Evolutionary conservation across 2,113 vertebrate genomes (phyloP), one percentile per base, ranked within the genome.

Genomic region (Etheostoma spectabile): DNA sequence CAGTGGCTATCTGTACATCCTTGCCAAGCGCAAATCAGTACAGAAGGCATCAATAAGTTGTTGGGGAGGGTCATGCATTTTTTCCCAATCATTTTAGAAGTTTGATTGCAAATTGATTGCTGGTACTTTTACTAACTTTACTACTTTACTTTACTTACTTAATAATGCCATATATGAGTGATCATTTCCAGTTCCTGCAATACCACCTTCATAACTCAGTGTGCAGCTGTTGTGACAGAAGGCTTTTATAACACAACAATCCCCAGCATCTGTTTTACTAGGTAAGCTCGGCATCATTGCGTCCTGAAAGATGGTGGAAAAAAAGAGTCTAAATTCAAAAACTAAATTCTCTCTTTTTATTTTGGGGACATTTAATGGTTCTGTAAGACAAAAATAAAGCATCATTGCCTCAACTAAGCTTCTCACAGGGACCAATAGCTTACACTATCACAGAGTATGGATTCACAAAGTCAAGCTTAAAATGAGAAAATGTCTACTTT

Each of bases 181-280:
- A 80, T 82, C 49, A 72, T 75, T 74, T 57, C 30, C 69, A 71
- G 70, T 86, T 79, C 74, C 66, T 79, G 48, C 68, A 77, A 46
- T 66, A 61, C 75, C 63, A 78, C 69, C 53, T 65, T 74, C 76
- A 76, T 73, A 66, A 86, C 53, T 80, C 71, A 66, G 61, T 21
- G 52, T 62, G 80, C 63, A 63, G 48, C 86, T 85, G 73, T 64
- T 87, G 48, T 66, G 83, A 83, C 74, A 83, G 86, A 89, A 57
- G 76, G 83, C 71, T 74, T 84, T 79, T 61, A 83, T 90, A 77
- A 87, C 79, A 74, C 57, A 80, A 88, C 69, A 85, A 92, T 84
- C 65, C 62, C 57, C 27, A 79, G 78, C 93, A 93, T 92, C 87
- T 94, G 93, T 71, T 91, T 74, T 62, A 79, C 30, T 61, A 35